Conservation (phyloP, 2,888 invertebrate species). For the Augochlorella aurata region DNA sequence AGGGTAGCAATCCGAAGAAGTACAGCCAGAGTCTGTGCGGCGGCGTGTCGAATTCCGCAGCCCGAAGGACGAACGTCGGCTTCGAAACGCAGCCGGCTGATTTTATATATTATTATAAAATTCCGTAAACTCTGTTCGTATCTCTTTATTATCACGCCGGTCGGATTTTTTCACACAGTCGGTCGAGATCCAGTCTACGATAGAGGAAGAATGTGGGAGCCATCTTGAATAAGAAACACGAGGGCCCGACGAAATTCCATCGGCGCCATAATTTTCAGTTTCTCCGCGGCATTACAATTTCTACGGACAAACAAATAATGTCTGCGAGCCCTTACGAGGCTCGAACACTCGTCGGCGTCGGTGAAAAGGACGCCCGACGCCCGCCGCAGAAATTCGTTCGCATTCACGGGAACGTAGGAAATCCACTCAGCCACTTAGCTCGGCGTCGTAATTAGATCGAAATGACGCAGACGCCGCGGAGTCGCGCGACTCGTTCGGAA, state of each 20-base stretch:
- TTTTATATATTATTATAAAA: too few relatives aligned
- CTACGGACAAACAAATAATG: not conserved
- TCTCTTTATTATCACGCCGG: not conserved
- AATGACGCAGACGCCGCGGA: slow-evolving; percentile 53
- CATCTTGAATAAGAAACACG: not conserved
- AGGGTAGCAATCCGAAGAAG: not conserved
- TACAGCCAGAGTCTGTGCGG: not conserved
- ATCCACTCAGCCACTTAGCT: slow-evolving; percentile 49
- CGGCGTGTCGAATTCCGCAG: not conserved
- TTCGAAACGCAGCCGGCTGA: too few relatives aligned
- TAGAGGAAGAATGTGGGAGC: not conserved
- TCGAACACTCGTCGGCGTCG: slow-evolving; percentile 3
- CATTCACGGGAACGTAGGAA: slow-evolving; percentile 33
- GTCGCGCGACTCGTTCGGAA: slow-evolving; percentile 52
- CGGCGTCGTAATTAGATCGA: slow-evolving; percentile 51
- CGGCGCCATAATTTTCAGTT: not conserved
- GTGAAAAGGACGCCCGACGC: slow-evolving; percentile 30
- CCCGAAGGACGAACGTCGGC: not conserved
- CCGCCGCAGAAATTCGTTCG: slow-evolving; percentile 29
- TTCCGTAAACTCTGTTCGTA: not conserved
- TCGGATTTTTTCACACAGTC: not conserved
- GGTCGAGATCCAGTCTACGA: not conserved
- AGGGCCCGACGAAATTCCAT: not conserved
- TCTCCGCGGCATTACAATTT: not conserved
- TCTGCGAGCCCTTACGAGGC: not conserved